Percentiles rank a stretch among this genome's conserved stretches.
Conservation (phyloP, 92 coral and sea anemone species). For the Montipora capitata region DNA sequence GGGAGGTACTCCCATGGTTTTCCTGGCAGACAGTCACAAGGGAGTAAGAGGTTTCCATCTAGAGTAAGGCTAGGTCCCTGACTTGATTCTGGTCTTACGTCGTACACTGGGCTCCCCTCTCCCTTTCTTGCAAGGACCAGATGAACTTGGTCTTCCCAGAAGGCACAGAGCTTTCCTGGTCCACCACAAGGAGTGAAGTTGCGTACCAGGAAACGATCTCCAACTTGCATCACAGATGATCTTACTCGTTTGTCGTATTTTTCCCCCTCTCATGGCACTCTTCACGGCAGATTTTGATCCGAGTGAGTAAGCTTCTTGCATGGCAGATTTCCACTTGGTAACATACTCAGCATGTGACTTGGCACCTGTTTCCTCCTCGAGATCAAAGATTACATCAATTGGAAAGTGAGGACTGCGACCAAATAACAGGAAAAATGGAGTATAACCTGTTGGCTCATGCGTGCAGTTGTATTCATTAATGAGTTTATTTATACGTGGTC, state of each 20-base stretch:
- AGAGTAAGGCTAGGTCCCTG: constrained; percentile 50
- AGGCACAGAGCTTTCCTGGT: constrained; percentile 30
- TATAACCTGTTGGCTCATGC: no score
- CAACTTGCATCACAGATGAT: constrained; percentile 52
- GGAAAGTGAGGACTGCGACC: constrained; percentile 55
- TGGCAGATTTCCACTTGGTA: constrained; percentile 48
- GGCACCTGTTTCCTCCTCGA: constrained; percentile 31
- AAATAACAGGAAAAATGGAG: no score
- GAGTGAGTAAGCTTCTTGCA: constrained; percentile 60
- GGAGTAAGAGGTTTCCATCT: constrained; percentile 64
- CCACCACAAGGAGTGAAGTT: constrained; percentile 60
- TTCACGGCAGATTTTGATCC: constrained; percentile 22
- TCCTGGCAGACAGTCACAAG: constrained; percentile 53
- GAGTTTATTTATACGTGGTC: no score
- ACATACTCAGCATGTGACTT: constrained; percentile 48
- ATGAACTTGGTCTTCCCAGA: constrained; percentile 36
- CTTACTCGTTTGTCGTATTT: constrained; percentile 46
- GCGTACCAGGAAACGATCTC: constrained; percentile 56
- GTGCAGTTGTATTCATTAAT: no score
- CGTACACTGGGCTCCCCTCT: background rate
- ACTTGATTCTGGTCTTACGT: constrained; percentile 27
- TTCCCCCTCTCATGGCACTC: constrained; percentile 38
- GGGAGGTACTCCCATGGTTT: constrained; percentile 17
- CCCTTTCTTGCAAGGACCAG: constrained; percentile 15
- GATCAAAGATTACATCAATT: constrained; percentile 47